Evolutionary conservation across 2,888 invertebrate species (phyloP).

Genomic region (Melieria picta): DNA sequence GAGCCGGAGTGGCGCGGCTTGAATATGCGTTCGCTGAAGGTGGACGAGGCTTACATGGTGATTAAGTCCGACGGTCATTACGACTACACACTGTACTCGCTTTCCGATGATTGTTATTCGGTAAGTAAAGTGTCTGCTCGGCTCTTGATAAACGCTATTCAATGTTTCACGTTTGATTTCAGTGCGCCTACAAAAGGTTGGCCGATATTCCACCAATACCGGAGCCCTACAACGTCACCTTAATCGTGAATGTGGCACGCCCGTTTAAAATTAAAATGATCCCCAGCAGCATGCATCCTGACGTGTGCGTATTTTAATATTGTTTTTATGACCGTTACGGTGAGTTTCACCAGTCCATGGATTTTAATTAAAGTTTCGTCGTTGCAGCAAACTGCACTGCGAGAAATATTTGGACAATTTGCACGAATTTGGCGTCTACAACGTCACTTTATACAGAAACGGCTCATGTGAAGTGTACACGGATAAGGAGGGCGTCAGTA

Average conservation of each 20-base stretch:
- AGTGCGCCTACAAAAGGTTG: conserved; percentile 75
- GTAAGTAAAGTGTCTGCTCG: conserved; percentile 66
- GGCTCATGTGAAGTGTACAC: conserved; percentile 70
- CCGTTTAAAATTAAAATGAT: conserved; percentile 70
- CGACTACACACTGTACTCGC: conserved; percentile 69
- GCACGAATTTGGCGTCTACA: conserved; percentile 80
- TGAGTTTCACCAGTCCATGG: no score
- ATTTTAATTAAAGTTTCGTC: no score
- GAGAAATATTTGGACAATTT: conserved; percentile 50
- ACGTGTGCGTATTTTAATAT: conserved; percentile 51
- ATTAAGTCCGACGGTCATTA: conserved; percentile 56
- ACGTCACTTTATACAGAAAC: conserved; percentile 68
- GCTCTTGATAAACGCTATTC: not conserved
- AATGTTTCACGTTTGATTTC: conserved; percentile 33
- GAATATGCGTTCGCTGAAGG: conserved; percentile 70
- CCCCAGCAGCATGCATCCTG: conserved; percentile 67
- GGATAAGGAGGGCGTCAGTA: conserved; percentile 74
- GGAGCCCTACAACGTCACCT: no score
- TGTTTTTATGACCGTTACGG: no score
- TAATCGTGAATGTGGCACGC: conserved; percentile 68
- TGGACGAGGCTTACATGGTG: conserved; percentile 75
- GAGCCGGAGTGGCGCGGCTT: conserved; percentile 70
- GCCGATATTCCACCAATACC: conserved; percentile 51
- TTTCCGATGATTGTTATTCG: conserved; percentile 77
- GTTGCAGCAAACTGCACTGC: no score